phyloP scores from a whole-genome alignment of 2,113 vertebrate species.

The Aegotheles bennettii region DNA sequence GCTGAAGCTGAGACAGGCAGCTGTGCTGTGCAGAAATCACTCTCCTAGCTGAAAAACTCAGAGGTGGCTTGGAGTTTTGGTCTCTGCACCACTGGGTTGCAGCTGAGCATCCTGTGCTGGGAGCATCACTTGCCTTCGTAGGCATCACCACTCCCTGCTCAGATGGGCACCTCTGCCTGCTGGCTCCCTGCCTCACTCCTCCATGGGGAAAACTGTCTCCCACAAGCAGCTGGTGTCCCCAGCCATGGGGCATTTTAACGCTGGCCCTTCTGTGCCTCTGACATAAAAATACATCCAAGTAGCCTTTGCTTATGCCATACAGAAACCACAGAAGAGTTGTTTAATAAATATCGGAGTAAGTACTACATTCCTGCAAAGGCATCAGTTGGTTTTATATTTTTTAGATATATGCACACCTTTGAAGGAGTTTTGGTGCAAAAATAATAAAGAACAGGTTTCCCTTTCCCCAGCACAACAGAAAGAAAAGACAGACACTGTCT shows the following conservation, averaged over 20 bases:
- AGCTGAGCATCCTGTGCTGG: not conserved
- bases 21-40: not conserved
- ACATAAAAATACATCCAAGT: not conserved
- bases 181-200: not conserved
- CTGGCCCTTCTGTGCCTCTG: not conserved
- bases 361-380: fast-evolving
- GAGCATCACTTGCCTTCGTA: not conserved
- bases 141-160: not conserved
- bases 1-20: not conserved
- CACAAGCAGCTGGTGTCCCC: not conserved
- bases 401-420: not conserved
- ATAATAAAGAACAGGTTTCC: not conserved
- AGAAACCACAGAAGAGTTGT: not conserved
- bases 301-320: fast-evolving
- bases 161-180: not conserved
- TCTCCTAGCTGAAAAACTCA: not conserved
- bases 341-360: not conserved
- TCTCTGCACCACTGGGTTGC: not conserved
- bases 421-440: not conserved
- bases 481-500: not conserved
- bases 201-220: not conserved
- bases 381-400: not conserved
- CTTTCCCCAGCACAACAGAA: not conserved
- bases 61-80: not conserved
- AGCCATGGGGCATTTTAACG: not conserved